Conservation (phyloP, 2,888 invertebrate genomes). For the Diaprepes abbreviatus region DNA sequence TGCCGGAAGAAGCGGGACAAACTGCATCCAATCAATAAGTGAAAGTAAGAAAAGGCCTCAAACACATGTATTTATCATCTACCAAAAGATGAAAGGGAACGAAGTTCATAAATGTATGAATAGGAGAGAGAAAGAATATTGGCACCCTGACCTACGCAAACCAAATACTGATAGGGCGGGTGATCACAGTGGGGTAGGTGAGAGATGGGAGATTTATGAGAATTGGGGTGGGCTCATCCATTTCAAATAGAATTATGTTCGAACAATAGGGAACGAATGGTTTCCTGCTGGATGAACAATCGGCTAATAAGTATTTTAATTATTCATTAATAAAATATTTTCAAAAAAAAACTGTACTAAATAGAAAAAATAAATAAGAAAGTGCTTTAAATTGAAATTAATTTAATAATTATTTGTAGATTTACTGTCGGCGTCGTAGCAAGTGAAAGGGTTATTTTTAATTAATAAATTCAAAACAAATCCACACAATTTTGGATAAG, state of each 20-base stretch:
- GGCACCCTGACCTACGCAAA: conserved; percentile 29
- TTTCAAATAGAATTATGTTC: conserved; percentile 19
- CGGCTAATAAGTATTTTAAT: neutral
- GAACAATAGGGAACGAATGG: neutral
- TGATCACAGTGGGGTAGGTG: conserved; percentile 30
- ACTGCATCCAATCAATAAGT: conserved; percentile 15
- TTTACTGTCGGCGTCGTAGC: too few relatives aligned
- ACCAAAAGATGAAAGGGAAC: neutral
- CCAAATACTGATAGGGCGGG: conserved; percentile 16
- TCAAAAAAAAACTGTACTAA: too few relatives aligned
- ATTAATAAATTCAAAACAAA: too few relatives aligned
- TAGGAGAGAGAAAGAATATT: neutral
- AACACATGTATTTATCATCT: neutral
- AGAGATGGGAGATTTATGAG: conserved; percentile 17
- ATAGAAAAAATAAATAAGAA: too few relatives aligned
- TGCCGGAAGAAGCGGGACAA: neutral
- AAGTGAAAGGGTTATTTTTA: too few relatives aligned
- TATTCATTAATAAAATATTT: too few relatives aligned
- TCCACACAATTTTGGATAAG: too few relatives aligned
- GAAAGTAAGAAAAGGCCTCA: conserved; percentile 5
- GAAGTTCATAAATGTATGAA: neutral
- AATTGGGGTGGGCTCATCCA: conserved; percentile 8
- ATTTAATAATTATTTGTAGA: too few relatives aligned
- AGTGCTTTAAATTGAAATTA: too few relatives aligned
- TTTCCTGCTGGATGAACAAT: neutral